Percentiles rank a stretch among this genome's conserved stretches.
Evolutionary conservation across 2,797 vertebrate species (phyloP).

Genomic region (Alca torda): DNA sequence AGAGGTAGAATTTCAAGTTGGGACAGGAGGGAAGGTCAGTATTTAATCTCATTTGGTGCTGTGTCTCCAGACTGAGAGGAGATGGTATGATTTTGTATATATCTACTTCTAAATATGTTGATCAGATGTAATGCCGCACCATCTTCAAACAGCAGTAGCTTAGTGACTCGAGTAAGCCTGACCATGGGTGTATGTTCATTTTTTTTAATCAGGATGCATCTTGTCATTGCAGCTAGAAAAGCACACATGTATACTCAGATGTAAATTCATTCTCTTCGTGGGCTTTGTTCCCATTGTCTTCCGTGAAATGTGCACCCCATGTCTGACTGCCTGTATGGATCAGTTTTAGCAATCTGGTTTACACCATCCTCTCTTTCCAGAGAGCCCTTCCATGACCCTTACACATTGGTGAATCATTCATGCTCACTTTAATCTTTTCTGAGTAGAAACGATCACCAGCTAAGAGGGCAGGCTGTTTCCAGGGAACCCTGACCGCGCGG

Average conservation of each 20-base stretch:
- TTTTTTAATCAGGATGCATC: not conserved
- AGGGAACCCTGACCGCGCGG: not conserved
- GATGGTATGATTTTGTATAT: not conserved
- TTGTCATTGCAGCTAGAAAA: not conserved
- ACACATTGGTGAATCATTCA: not conserved
- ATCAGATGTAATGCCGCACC: not conserved
- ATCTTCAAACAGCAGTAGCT: not conserved
- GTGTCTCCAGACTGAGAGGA: not conserved
- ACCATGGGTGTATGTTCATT: rapidly evolving
- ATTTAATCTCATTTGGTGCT: not conserved
- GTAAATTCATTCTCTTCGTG: not conserved
- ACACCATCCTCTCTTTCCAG: not conserved
- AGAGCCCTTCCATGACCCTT: not conserved
- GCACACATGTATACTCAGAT: not conserved
- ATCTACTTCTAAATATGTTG: not conserved
- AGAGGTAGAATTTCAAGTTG: not conserved
- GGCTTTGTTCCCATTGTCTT: not conserved
- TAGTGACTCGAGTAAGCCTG: not conserved
- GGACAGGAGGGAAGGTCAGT: not conserved
- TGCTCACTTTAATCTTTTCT: not conserved
- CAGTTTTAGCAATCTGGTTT: not conserved
- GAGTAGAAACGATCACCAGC: not conserved
- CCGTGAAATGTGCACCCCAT: rapidly evolving
- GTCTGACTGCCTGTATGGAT: not conserved
- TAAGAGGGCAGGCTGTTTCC: not conserved